Conservation (phyloP, 2,888 invertebrate species). For the Yponomeuta cagnagella region DNA sequence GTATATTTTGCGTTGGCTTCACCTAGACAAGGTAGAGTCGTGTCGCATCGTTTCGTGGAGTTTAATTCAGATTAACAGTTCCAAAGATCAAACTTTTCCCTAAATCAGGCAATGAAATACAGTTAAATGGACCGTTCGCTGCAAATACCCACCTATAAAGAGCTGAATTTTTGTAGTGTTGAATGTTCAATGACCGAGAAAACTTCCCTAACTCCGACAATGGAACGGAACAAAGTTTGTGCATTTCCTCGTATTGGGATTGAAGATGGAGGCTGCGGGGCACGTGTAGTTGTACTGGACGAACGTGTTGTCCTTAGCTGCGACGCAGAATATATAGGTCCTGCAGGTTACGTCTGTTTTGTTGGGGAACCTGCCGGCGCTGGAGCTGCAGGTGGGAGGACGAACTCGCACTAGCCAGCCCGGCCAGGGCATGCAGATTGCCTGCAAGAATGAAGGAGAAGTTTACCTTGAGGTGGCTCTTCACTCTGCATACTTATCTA, state of each 20-base stretch:
- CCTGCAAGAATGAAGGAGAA: background rate
- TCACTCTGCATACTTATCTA: too few relatives aligned
- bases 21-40: too few relatives aligned
- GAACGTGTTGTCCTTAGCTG: slow-evolving; percentile 32
- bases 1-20: too few relatives aligned
- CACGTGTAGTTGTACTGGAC: slow-evolving; percentile 53
- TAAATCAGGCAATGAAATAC: too few relatives aligned
- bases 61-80: too few relatives aligned
- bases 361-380: slow-evolving; percentile 52
- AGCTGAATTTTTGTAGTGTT: too few relatives aligned
- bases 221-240: slow-evolving; percentile 25
- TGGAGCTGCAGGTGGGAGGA: slow-evolving; percentile 44
- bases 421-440: background rate
- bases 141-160: too few relatives aligned
- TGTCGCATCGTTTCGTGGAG: too few relatives aligned
- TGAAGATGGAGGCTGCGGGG: slow-evolving; percentile 56
- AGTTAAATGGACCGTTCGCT: too few relatives aligned
- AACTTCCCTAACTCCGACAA: background rate
- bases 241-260: slow-evolving; percentile 43
- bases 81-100: too few relatives aligned
- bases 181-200: too few relatives aligned
- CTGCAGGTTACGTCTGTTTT: slow-evolving; percentile 52
- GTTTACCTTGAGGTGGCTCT: too few relatives aligned
- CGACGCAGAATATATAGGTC: slow-evolving; percentile 58
- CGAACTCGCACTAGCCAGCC: slow-evolving; percentile 16